Evolutionary conservation across 1,140 invertebrate genomes (phyloP).

Genomic region (Ptiloglossa arizonensis): DNA sequence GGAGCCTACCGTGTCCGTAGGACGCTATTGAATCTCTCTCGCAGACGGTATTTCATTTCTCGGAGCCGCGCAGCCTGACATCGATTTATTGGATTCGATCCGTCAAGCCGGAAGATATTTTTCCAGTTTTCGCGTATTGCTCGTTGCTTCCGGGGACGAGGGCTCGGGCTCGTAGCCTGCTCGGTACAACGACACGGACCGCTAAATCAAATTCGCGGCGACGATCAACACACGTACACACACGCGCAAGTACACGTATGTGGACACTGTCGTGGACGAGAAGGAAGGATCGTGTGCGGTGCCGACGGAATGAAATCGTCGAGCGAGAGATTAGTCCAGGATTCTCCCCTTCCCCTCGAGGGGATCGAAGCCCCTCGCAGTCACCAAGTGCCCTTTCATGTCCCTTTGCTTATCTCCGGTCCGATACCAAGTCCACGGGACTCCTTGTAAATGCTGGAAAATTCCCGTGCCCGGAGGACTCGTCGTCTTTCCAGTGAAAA

Average conservation of each 20-base stretch:
- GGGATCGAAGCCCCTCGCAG: not conserved
- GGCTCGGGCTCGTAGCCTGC: not conserved
- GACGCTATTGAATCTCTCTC: slow-evolving; percentile 18
- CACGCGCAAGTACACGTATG: no score
- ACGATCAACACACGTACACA: no score
- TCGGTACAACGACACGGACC: not conserved
- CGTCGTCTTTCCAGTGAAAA: not conserved
- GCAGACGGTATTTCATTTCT: slow-evolving; percentile 20
- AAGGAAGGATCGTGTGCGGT: no score
- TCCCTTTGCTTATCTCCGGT: not conserved
- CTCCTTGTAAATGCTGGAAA: not conserved
- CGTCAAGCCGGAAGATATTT: slow-evolving; percentile 1
- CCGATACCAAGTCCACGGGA: not conserved
- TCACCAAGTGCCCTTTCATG: slow-evolving; percentile 6
- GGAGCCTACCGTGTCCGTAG: no score
- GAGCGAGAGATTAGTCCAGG: slow-evolving; percentile 38
- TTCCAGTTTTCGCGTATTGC: not conserved
- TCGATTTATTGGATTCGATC: slow-evolving; percentile 33
- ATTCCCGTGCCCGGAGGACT: not conserved
- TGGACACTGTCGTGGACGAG: no score
- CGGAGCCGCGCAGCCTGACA: not conserved
- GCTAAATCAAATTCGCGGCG: slow-evolving; percentile 48
- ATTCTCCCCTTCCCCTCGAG: not conserved
- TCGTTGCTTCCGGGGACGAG: not conserved
- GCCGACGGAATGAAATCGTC: slow-evolving; percentile 33